Evolutionary conservation across 2,888 invertebrate species (phyloP).

Genomic region (Hipparchia sbordonii): DNA sequence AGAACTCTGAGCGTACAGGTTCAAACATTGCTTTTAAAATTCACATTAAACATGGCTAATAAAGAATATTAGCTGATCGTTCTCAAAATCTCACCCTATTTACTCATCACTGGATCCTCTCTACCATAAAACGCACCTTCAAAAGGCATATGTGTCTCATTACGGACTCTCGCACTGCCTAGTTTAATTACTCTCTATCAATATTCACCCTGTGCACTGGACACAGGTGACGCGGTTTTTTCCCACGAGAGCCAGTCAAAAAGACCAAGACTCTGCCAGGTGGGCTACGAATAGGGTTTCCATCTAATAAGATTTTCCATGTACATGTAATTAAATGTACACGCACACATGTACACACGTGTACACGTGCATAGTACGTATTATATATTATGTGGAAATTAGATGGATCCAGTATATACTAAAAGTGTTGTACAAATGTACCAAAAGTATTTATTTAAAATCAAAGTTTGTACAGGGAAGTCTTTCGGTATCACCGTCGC

Average conservation of each 20-base stretch:
- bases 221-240: constrained; percentile 61
- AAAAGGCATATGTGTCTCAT: constrained; percentile 35
- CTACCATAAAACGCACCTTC: constrained; percentile 28
- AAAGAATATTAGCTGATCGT: neutral
- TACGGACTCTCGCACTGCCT: constrained; percentile 21
- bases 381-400: too few relatives aligned
- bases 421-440: too few relatives aligned
- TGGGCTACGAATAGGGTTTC: constrained; percentile 44
- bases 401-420: too few relatives aligned
- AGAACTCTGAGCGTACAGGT: too few relatives aligned
- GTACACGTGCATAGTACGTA: too few relatives aligned
- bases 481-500: too few relatives aligned
- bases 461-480: too few relatives aligned
- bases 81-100: neutral
- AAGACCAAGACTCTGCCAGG: constrained; percentile 53
- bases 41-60: too few relatives aligned
- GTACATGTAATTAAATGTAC: neutral
- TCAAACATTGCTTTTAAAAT: too few relatives aligned
- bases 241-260: constrained; percentile 58
- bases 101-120: neutral
- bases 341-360: too few relatives aligned
- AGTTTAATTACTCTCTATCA: constrained; percentile 36
- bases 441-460: too few relatives aligned
- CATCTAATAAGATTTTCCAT: constrained; percentile 1
- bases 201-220: constrained; percentile 48